Evolutionary conservation across 2,888 invertebrate species (phyloP).

Genomic region (Eupeodes latifasciatus): DNA sequence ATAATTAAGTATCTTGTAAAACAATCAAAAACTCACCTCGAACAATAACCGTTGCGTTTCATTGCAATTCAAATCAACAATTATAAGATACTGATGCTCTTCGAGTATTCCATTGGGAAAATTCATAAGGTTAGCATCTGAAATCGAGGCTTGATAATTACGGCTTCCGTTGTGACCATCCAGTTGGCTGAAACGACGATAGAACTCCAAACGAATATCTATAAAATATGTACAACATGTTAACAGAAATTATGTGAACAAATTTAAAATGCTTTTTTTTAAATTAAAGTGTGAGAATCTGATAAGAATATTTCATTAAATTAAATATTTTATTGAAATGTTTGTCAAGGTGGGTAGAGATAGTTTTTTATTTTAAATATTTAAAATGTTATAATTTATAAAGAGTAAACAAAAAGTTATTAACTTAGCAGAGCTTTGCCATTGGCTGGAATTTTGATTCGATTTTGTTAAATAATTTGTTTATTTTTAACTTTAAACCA

Average conservation of each 20-base stretch:
- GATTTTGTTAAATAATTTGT: too few relatives aligned
- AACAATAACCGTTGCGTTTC: conserved; percentile 59
- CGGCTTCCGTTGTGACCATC: conserved; percentile 52
- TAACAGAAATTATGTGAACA: too few relatives aligned
- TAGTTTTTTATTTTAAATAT: too few relatives aligned
- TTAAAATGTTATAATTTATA: too few relatives aligned
- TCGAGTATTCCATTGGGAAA: conserved; percentile 76
- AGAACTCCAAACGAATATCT: conserved; percentile 66
- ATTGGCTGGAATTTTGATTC: too few relatives aligned
- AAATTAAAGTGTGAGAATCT: neutral
- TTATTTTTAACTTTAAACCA: too few relatives aligned
- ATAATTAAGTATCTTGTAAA: conserved; percentile 33
- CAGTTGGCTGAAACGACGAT: conserved; percentile 52
- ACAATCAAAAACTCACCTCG: conserved; percentile 52
- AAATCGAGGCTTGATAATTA: conserved; percentile 73
- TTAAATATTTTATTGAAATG: neutral
- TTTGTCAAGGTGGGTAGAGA: too few relatives aligned
- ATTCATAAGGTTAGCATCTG: conserved; percentile 52
- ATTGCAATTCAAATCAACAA: conserved; percentile 77
- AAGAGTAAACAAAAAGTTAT: too few relatives aligned
- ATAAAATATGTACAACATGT: neutral
- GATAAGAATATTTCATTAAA: neutral
- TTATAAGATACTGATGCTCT: conserved; percentile 77
- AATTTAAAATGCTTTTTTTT: too few relatives aligned
- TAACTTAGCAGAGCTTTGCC: too few relatives aligned